Evolutionary conservation across 2,888 invertebrate species (phyloP).

Genomic region (Acanthosepion esculentum): DNA sequence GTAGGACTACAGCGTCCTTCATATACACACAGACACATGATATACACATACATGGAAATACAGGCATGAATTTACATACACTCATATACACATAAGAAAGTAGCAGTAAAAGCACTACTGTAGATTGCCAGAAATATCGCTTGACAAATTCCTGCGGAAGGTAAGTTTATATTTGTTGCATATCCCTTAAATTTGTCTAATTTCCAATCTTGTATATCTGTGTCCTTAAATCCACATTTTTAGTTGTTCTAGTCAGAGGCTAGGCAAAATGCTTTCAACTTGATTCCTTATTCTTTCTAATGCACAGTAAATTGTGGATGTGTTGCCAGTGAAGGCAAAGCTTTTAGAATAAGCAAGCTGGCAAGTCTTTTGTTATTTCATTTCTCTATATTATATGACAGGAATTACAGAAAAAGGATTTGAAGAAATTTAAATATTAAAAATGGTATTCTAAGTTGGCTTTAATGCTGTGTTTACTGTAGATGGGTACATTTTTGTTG

Average conservation of each 20-base stretch:
- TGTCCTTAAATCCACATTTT: too few relatives aligned
- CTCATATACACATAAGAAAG: background rate
- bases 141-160: background rate
- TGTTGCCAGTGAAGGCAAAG: background rate
- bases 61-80: background rate
- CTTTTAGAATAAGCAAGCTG: background rate
- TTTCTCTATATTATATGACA: background rate
- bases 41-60: background rate
- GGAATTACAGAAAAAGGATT: too few relatives aligned
- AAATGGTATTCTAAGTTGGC: too few relatives aligned
- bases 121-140: background rate
- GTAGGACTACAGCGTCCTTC: background rate
- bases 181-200: background rate
- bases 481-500: too few relatives aligned
- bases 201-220: background rate
- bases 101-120: background rate
- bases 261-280: background rate
- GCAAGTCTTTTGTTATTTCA: background rate
- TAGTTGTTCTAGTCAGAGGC: background rate
- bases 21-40: background rate
- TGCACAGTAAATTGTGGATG: background rate
- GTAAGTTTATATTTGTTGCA: slow-evolving; percentile 33
- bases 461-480: too few relatives aligned
- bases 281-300: background rate
- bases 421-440: too few relatives aligned